These are phyloP conservation scores for Callionymus lyra DNA, from an alignment of 2,113 vertebrate species.

Conservation along the genomic window DNA sequence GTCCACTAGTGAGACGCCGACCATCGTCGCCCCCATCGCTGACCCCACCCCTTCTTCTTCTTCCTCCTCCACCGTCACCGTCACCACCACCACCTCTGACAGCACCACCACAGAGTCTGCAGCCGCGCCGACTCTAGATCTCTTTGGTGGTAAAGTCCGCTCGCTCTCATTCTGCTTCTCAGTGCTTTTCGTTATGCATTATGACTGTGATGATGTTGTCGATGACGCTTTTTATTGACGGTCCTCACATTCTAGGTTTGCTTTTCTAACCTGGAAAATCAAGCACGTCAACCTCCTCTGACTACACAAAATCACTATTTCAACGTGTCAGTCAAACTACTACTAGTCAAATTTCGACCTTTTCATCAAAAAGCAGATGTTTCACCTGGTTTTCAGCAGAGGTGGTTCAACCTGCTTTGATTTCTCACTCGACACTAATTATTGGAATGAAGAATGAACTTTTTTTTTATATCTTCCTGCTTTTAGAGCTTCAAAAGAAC, in stretches of 20 bases:
- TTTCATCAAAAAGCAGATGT: too few relatives aligned
- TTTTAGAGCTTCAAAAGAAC: slow-evolving; percentile 26
- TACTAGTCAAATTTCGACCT: too few relatives aligned
- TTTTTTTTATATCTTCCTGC: slow-evolving; percentile 25
- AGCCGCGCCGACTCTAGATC: slow-evolving; percentile 87
- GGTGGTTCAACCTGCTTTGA: slow-evolving; percentile 38
- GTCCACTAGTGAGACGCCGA: slow-evolving; percentile 74
- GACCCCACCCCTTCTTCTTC: slow-evolving; percentile 68
- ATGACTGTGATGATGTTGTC: slow-evolving; percentile 27
- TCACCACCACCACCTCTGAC: slow-evolving; percentile 76
- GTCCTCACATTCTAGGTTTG: slow-evolving; percentile 42
- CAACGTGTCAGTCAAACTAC: too few relatives aligned
- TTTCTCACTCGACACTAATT: slow-evolving; percentile 32
- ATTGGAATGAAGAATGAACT: slow-evolving; percentile 22
- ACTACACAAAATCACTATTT: neutral
- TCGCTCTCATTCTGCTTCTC: slow-evolving; percentile 46
- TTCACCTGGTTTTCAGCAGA: slow-evolving; percentile 11
- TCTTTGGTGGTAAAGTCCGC: slow-evolving; percentile 95
- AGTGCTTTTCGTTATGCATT: slow-evolving; percentile 53
- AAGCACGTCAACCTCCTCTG: slow-evolving; percentile 51
- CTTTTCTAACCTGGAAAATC: slow-evolving; percentile 22
- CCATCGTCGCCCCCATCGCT: slow-evolving; percentile 57
- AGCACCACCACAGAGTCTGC: slow-evolving; percentile 62
- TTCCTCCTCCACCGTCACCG: slow-evolving; percentile 73
- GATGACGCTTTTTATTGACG: slow-evolving; percentile 22